Percentiles rank a stretch among this genome's conserved stretches.
phyloP scores from a whole-genome alignment of 2,113 vertebrate genomes.

The Pogonocichla stellata region DNA sequence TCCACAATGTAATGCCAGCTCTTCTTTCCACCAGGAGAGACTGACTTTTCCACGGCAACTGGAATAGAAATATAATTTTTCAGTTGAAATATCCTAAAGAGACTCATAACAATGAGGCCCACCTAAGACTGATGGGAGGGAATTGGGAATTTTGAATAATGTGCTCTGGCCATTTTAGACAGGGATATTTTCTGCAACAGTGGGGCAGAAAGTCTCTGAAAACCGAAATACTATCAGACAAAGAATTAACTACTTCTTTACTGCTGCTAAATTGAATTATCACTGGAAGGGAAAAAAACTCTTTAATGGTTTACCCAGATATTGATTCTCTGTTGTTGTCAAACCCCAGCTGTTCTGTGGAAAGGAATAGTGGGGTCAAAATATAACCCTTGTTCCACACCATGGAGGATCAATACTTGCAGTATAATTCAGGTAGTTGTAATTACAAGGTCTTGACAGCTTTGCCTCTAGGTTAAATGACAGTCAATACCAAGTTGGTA shows the following conservation, averaged over 20 bases:
- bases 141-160: background rate
- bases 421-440: background rate
- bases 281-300: background rate
- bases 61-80: background rate
- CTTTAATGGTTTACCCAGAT: background rate
- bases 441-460: conserved; percentile 1
- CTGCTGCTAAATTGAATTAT: conserved; percentile 21
- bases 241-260: conserved; percentile 8
- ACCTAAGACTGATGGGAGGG: background rate
- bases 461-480: conserved; percentile 5
- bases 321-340: conserved; percentile 19
- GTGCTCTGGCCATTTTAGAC: background rate
- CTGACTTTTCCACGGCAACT: background rate
- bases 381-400: background rate
- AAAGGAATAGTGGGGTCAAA: background rate
- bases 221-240: background rate
- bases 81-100: background rate
- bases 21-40: background rate
- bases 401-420: background rate
- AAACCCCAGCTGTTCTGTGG: background rate
- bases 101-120: background rate
- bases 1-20: background rate
- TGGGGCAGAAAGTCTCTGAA: background rate
- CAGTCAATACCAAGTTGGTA: background rate
- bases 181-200: background rate